phyloP scores from a whole-genome alignment of 2,888 invertebrate species.

The Ptychoptera contaminata region DNA sequence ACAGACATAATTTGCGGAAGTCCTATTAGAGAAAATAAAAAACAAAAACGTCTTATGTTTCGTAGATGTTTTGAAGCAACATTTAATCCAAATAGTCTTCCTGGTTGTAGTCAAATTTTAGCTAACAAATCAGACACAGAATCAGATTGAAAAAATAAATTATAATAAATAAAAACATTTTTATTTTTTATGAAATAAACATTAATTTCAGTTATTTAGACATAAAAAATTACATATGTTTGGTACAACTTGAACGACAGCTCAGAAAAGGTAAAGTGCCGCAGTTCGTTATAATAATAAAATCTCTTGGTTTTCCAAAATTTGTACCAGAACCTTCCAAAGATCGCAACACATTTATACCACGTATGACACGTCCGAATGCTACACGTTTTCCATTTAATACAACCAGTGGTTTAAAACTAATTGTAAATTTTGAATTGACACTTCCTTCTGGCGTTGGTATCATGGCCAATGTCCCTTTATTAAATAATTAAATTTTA shows the following conservation, averaged over 20 bases:
- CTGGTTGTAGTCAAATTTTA: constrained; percentile 40
- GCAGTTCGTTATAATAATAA: constrained; percentile 17
- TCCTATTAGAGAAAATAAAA: constrained; percentile 22
- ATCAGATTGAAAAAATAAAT: neutral
- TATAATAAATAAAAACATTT: neutral
- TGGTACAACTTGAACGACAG: no score
- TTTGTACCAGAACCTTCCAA: constrained; percentile 20
- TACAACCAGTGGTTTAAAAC: constrained; percentile 19
- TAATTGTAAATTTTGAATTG: constrained; percentile 20
- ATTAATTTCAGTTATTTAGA: no score
- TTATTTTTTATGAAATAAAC: no score
- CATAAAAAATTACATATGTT: no score
- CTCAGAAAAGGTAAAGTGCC: constrained; percentile 12
- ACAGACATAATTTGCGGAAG: constrained; percentile 10
- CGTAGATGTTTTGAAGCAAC: constrained; percentile 58
- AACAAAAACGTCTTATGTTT: constrained; percentile 40
- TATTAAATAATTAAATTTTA: neutral
- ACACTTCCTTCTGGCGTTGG: constrained; percentile 9
- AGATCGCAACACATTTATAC: constrained; percentile 16
- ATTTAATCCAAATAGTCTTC: constrained; percentile 39
- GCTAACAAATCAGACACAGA: constrained; percentile 53
- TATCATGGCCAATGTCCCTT: constrained; percentile 11
- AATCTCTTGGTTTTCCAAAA: constrained; percentile 18
- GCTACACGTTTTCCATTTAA: constrained; percentile 17
- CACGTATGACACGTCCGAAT: constrained; percentile 20